Conservation (phyloP, 2,888 invertebrate genomes). For the Temnothorax unifasciatus region DNA sequence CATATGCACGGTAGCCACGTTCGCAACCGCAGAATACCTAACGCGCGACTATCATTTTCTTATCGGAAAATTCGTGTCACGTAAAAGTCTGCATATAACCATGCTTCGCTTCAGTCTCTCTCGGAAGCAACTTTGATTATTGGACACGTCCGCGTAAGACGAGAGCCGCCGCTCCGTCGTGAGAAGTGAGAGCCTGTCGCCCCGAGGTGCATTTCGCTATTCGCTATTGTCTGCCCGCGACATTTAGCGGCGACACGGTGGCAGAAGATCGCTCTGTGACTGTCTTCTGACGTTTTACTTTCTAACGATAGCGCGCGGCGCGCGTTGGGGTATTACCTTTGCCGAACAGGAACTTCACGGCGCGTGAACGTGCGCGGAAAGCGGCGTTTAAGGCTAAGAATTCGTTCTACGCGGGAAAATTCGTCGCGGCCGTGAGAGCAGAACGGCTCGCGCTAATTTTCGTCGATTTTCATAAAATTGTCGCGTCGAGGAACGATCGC, state of each 20-base stretch:
- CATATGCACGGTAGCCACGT: background rate
- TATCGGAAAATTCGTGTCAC: slow-evolving; percentile 14
- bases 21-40: background rate
- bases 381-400: slow-evolving; percentile 27
- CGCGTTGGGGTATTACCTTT: slow-evolving; percentile 37
- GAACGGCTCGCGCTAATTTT: slow-evolving; percentile 30
- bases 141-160: slow-evolving; percentile 40
- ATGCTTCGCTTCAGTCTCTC: background rate
- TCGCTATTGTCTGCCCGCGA: slow-evolving; percentile 54
- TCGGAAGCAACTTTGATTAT: slow-evolving; percentile 50
- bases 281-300: slow-evolving; percentile 62
- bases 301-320: slow-evolving; percentile 57
- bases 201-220: slow-evolving; percentile 31
- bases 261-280: slow-evolving; percentile 33
- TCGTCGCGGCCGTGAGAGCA: slow-evolving; percentile 36
- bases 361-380: slow-evolving; percentile 35
- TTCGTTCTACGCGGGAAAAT: slow-evolving; percentile 46
- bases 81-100: slow-evolving; percentile 5
- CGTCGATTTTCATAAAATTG: slow-evolving; percentile 26
- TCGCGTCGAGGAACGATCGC: slow-evolving; percentile 5
- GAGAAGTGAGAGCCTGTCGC: slow-evolving; percentile 51
- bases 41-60: background rate
- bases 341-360: slow-evolving; percentile 34
- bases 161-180: slow-evolving; percentile 16
- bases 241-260: slow-evolving; percentile 22